phyloP scores from a whole-genome alignment of 35 echinoderm and acorn worm genomes.

The Apostichopus japonicus region DNA sequence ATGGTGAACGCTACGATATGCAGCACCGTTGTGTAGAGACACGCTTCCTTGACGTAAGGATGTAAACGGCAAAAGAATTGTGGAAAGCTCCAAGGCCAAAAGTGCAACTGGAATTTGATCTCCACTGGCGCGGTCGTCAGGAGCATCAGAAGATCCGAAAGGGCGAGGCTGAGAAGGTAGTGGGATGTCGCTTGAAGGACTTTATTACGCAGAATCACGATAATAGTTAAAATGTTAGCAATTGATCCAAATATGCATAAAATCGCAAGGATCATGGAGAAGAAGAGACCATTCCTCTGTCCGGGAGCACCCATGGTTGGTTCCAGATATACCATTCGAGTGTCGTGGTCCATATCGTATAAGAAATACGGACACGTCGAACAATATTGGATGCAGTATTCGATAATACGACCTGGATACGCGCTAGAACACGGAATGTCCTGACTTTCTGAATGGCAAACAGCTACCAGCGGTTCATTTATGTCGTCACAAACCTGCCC shows the following conservation, averaged over 20 bases:
- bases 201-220: slow-evolving; percentile 84
- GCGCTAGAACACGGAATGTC: background rate
- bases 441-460: background rate
- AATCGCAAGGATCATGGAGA: slow-evolving; percentile 53
- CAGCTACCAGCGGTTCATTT: background rate
- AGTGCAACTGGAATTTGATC: slow-evolving; percentile 64
- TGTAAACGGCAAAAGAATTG: slow-evolving; percentile 78
- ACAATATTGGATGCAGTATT: background rate
- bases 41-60: slow-evolving; percentile 87
- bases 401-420: background rate
- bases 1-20: slow-evolving; percentile 87
- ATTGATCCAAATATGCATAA: slow-evolving; percentile 76
- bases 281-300: slow-evolving; percentile 51
- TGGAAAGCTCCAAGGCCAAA: slow-evolving; percentile 79
- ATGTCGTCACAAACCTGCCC: background rate
- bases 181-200: slow-evolving; percentile 84
- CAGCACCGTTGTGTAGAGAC: slow-evolving; percentile 81
- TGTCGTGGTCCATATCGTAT: background rate
- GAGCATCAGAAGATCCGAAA: slow-evolving; percentile 83
- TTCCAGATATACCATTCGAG: background rate
- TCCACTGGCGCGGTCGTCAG: slow-evolving; percentile 79
- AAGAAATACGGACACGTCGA: background rate
- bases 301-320: background rate
- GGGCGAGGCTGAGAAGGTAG: slow-evolving; percentile 86
- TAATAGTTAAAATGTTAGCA: slow-evolving; percentile 89